Evolutionary conservation across 2,797 vertebrate genomes (phyloP).

Genomic region (Sciurus carolinensis): DNA sequence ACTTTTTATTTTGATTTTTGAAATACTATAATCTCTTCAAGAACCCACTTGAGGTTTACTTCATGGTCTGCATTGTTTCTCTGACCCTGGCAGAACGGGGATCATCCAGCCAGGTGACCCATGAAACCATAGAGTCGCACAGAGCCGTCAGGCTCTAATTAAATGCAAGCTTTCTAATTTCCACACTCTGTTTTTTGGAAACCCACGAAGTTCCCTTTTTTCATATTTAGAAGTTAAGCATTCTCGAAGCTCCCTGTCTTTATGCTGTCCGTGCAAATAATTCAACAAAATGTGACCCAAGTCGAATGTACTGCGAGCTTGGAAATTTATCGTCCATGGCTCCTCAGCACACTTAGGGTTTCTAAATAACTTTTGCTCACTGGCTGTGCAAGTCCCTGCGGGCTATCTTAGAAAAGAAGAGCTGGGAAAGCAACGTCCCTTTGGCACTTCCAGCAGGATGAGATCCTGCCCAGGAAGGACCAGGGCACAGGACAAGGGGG

Average conservation of each 20-base stretch:
- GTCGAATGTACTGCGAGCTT: conserved; percentile 26
- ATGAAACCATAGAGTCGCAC: background rate
- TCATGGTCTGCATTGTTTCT: background rate
- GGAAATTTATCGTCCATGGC: background rate
- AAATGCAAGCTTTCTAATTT: background rate
- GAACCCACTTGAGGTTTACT: background rate
- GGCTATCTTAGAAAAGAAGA: background rate
- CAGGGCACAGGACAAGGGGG: background rate
- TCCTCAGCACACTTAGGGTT: background rate
- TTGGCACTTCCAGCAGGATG: background rate
- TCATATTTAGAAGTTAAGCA: conserved; percentile 53
- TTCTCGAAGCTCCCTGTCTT: conserved; percentile 26
- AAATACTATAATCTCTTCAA: background rate
- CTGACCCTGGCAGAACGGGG: background rate
- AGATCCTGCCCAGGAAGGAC: background rate
- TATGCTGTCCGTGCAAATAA: background rate
- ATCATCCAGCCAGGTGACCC: background rate
- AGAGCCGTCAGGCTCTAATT: background rate
- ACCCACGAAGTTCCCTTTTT: conserved; percentile 1
- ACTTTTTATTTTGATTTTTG: background rate
- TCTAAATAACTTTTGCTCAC: conserved; percentile 32
- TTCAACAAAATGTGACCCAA: background rate
- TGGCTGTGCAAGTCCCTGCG: conserved; percentile 8
- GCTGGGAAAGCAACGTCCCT: background rate
- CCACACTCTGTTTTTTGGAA: background rate